Base-by-base conservation (phyloP, 2,113 vertebrate genomes). In the Antigone vipio region DNA sequence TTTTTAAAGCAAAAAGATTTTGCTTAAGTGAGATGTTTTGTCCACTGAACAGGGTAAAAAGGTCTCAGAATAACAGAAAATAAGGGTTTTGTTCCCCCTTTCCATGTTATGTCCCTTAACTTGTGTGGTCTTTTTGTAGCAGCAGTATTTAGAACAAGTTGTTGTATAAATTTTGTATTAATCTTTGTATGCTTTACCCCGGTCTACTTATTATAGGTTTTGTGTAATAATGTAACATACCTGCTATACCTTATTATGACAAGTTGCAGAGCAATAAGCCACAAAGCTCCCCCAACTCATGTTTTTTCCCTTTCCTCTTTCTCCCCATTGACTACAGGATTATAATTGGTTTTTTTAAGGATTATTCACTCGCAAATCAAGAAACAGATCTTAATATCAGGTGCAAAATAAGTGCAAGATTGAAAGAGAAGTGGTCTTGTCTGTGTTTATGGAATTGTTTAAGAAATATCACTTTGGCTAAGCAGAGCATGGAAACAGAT, bases 361-460 rank as follows among this genome's bases (percentile, higher is more conserved):
- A 68, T 96, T 92, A 87, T 92, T 96, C n/a, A 53, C 32, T 88
- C 44, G 78, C 18, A 47, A n/a, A 72, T 78, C 75, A 91, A 60
- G 89, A 93, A 96, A 81, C 56, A 9, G n/a, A n/a, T 79, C 15
- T 89, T 89, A 64, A 26, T 87, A 78, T 64, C 75, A 80, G 13
- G n/a, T 86, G 81, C 59, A 66, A 93, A 90, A 89, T 91, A 94
- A 87, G 84, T 71, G 49, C 40, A 84, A 68, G 74, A 80, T 58
- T 69, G 68, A 85, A 83, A 66, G 53, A 42, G 69, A 77, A 96
- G 66, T 93, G 85, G 45, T 93, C 22, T 59, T 94, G 30, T 64
- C 49, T 91, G 22, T 86, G 78, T 84, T 97, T 94, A 38, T 95
- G 77, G 92, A 95, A 88, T 88, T 96, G 84, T 92, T 96, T 73